phyloP scores from a whole-genome alignment of 2,113 vertebrate species.

The Podarcis muralis region DNA sequence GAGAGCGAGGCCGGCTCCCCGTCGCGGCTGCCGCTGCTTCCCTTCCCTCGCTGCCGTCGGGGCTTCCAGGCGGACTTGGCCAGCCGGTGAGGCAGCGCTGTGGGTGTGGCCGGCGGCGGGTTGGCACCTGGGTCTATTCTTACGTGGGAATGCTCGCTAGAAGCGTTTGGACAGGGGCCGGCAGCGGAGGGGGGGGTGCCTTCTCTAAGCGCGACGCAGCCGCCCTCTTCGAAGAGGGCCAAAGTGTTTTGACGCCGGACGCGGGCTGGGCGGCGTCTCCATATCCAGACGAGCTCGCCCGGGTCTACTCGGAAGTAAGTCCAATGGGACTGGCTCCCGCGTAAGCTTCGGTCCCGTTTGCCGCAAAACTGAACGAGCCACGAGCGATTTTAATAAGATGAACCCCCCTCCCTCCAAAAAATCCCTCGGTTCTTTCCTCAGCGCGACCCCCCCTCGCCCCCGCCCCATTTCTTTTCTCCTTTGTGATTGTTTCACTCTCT shows the following conservation, averaged over 20 bases:
- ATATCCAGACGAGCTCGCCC: too few relatives aligned
- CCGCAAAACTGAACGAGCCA: background rate
- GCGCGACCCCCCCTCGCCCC: too few relatives aligned
- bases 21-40: slow-evolving; percentile 24
- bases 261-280: too few relatives aligned
- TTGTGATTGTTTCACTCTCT: background rate
- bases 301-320: background rate
- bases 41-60: slow-evolving; percentile 32
- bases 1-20: background rate
- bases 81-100: slow-evolving; percentile 18
- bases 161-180: too few relatives aligned
- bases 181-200: too few relatives aligned
- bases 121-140: background rate
- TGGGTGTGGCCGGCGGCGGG: background rate
- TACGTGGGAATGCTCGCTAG: too few relatives aligned
- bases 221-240: too few relatives aligned
- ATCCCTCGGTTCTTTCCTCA: too few relatives aligned
- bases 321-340: background rate
- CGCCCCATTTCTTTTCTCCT: background rate
- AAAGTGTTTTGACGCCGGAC: too few relatives aligned
- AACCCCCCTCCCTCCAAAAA: too few relatives aligned
- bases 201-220: too few relatives aligned
- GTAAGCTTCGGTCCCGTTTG: background rate
- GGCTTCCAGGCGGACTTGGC: slow-evolving; percentile 47
- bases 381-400: background rate